A percentile compares a stretch with the other conserved stretches of the same genome.
Evolutionary conservation across 2,113 vertebrate species (phyloP).

Genomic region (Mustelus asterias): DNA sequence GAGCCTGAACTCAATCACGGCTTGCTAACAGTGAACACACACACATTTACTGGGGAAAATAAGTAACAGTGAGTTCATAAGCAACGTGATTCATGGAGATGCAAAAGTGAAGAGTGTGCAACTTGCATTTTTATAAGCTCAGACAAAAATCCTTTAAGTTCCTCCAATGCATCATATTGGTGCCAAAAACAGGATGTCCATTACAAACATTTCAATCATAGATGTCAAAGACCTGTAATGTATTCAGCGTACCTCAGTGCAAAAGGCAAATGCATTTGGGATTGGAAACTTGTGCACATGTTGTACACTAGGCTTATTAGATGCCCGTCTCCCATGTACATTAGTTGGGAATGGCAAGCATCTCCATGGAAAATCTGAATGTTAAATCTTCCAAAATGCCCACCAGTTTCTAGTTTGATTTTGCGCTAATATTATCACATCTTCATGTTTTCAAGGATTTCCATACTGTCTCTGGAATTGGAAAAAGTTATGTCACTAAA

Average conservation of each 20-base stretch:
- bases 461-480: background rate
- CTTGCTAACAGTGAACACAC: too few species aligned
- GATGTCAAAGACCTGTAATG: background rate
- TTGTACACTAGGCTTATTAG: background rate
- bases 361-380: background rate
- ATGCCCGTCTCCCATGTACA: too few species aligned
- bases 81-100: too few species aligned
- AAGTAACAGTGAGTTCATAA: too few species aligned
- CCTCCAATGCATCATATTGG: background rate
- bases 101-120: too few species aligned
- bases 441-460: background rate
- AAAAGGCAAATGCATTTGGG: background rate
- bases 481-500: background rate
- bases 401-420: background rate
- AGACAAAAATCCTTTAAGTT: too few species aligned
- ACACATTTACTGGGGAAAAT: too few species aligned
- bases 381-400: background rate
- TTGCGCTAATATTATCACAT: background rate
- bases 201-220: background rate
- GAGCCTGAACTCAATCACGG: too few species aligned
- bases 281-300: background rate
- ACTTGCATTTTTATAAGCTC: too few species aligned
- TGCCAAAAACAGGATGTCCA: background rate
- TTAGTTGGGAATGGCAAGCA: too few species aligned
- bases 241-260: background rate